These are phyloP conservation scores for Idaea aversata DNA, from an alignment of 2,888 invertebrate genomes.

Conservation along the genomic window DNA sequence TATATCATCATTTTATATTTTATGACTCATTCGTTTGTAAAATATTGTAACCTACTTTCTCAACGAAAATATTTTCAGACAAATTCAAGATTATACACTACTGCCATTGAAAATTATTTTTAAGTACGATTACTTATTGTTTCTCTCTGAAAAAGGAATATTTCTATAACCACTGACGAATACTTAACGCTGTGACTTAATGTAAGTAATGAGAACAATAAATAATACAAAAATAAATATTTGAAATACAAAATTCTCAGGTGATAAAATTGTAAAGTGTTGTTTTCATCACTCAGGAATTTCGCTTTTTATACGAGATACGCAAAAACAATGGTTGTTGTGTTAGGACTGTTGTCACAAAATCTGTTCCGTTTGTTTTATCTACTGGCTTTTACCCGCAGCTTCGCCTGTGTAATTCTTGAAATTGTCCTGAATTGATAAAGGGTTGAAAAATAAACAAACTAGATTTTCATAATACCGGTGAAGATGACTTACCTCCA, in stretches of 20 bases:
- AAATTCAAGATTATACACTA: not conserved
- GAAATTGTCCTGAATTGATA: too few species aligned
- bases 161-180: not conserved
- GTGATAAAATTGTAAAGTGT: not conserved
- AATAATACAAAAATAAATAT: not conserved
- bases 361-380: not conserved
- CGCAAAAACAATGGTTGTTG: not conserved
- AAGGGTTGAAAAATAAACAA: not conserved
- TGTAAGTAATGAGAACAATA: not conserved
- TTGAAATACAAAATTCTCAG: not conserved
- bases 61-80: not conserved
- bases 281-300: not conserved
- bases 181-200: not conserved
- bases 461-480: not conserved
- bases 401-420: not conserved
- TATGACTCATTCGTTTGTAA: too few species aligned
- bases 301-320: not conserved
- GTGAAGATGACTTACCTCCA: constrained; percentile 82
- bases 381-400: not conserved
- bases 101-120: not conserved
- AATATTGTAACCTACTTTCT: not conserved
- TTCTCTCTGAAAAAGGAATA: not conserved
- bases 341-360: not conserved
- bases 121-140: not conserved
- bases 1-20: too few species aligned